phyloP scores from a whole-genome alignment of 2,888 invertebrate genomes.

The Uloborus plumipes region DNA sequence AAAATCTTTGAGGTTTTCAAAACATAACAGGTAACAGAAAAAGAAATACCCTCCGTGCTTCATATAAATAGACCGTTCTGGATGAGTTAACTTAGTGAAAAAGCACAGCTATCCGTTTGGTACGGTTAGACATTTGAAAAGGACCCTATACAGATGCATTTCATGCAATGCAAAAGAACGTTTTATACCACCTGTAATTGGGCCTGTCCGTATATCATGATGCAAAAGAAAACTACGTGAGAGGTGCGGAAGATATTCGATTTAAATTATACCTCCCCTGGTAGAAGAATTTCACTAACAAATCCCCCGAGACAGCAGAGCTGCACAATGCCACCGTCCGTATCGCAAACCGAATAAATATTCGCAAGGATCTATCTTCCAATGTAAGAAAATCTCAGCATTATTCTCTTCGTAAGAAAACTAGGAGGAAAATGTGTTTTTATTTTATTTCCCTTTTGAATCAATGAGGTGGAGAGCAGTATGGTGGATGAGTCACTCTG shows the following conservation, averaged over 20 bases:
- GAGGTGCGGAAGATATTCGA: neutral
- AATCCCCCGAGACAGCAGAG: conserved; percentile 14
- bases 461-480: conserved; percentile 37
- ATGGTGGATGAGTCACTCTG: conserved; percentile 37
- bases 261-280: neutral
- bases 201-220: too few relatives aligned
- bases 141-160: too few relatives aligned
- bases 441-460: conserved; percentile 28
- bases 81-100: too few relatives aligned
- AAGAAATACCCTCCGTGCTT: too few relatives aligned
- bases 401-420: too few relatives aligned
- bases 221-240: neutral
- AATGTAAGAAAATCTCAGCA: conserved; percentile 1
- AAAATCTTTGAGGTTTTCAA: too few relatives aligned
- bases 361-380: conserved; percentile 10
- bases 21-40: too few relatives aligned
- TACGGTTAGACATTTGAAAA: too few relatives aligned
- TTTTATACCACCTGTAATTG: too few relatives aligned
- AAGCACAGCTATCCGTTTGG: too few relatives aligned
- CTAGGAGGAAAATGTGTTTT: conserved; percentile 12
- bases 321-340: conserved; percentile 12
- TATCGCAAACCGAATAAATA: conserved; percentile 26
- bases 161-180: too few relatives aligned
- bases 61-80: too few relatives aligned
- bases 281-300: conserved; percentile 20